Evolutionary conservation across 2,888 invertebrate genomes (phyloP).

Genomic region (Oscheius sp.): DNA sequence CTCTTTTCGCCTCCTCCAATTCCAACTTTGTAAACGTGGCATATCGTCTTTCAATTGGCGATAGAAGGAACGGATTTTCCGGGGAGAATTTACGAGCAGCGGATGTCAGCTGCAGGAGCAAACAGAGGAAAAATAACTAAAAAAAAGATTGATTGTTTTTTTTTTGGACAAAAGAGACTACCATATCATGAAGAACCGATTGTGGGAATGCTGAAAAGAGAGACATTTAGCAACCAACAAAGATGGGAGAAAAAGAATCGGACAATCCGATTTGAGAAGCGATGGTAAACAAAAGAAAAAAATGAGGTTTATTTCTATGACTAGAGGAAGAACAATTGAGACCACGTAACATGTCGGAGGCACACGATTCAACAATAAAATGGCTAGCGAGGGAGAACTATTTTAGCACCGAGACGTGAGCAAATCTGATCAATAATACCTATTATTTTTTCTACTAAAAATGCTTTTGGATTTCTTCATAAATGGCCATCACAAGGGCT

Average conservation of each 20-base stretch:
- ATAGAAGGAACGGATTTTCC: slow-evolving; percentile 17
- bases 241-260: too few relatives aligned
- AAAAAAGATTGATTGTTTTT: background rate
- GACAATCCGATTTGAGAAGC: background rate
- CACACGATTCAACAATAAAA: background rate
- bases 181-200: background rate
- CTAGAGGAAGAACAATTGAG: background rate
- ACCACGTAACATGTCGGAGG: background rate
- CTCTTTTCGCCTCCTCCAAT: slow-evolving; percentile 43
- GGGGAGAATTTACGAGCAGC: background rate
- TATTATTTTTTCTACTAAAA: slow-evolving; percentile 29
- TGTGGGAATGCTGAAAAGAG: background rate
- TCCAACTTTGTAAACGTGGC: slow-evolving; percentile 26
- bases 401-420: slow-evolving; percentile 6
- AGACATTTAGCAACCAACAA: too few relatives aligned
- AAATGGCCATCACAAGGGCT: slow-evolving; percentile 55
- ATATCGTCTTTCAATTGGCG: slow-evolving; percentile 19
- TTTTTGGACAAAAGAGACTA: background rate
- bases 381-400: background rate
- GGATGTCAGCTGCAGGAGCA: background rate
- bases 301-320: background rate
- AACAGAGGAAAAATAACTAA: slow-evolving; percentile 9
- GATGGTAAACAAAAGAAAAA: background rate
- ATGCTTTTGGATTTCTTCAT: slow-evolving; percentile 57
- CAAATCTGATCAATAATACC: too few relatives aligned